Evolutionary conservation across 64 coral and sea anemone species (phyloP).

Genomic region (Pachyseris speciosa): DNA sequence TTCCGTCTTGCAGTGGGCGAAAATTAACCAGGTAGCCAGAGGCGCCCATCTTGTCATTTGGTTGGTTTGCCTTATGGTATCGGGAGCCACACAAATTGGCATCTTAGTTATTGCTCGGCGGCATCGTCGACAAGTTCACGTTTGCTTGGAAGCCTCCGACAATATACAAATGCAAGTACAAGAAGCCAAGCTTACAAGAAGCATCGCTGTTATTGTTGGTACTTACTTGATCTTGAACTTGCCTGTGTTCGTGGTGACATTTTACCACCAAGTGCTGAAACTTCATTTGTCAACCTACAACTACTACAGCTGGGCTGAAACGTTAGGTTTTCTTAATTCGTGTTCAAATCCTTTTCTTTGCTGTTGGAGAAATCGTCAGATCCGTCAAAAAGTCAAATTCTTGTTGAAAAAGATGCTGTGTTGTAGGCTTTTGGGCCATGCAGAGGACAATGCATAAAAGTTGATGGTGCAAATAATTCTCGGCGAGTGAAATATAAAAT

Average conservation of each 20-base stretch:
- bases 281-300: constrained; percentile 51
- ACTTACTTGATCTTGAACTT: constrained; percentile 73
- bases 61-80: constrained; percentile 43
- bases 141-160: too few relatives aligned
- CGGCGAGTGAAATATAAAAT: too few relatives aligned
- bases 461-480: too few relatives aligned
- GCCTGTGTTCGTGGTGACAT: constrained; percentile 68
- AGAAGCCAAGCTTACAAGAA: constrained; percentile 52
- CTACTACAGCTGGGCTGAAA: constrained; percentile 86
- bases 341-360: constrained; percentile 75
- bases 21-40: constrained; percentile 55
- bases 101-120: constrained; percentile 60
- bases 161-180: constrained; percentile 65
- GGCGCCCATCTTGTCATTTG: constrained; percentile 56
- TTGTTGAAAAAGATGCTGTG: too few relatives aligned
- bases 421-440: too few relatives aligned
- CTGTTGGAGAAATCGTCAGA: constrained; percentile 51
- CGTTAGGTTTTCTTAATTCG: constrained; percentile 74
- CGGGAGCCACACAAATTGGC: constrained; percentile 45
- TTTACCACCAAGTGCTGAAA: constrained; percentile 64
- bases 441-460: too few relatives aligned
- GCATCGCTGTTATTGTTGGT: constrained; percentile 77
- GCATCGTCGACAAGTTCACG: too few relatives aligned
- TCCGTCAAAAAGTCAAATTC: too few relatives aligned
- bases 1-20: constrained; percentile 66